Evolutionary conservation across 1,140 invertebrate species (phyloP).

Genomic region (Drosophila nigrodunni): DNA sequence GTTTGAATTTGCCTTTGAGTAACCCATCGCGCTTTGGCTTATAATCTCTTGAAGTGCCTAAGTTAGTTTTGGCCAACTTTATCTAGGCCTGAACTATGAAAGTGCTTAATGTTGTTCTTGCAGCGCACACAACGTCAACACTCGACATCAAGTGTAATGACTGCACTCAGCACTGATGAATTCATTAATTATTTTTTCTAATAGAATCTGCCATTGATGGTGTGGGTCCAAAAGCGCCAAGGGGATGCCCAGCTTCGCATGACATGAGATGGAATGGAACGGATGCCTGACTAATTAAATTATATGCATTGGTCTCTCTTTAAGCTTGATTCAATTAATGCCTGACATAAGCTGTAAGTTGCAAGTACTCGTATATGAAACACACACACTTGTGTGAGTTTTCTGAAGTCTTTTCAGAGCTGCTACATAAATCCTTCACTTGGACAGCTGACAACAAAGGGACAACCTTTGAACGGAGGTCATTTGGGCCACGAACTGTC

Average conservation of each 20-base stretch:
- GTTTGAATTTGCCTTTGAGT: neutral
- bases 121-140: constrained; percentile 42
- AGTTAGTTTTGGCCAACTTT: constrained; percentile 35
- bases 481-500: constrained; percentile 25
- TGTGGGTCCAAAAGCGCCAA: neutral
- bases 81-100: constrained; percentile 33
- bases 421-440: neutral
- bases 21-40: constrained; percentile 15
- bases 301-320: constrained; percentile 33
- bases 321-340: constrained; percentile 60
- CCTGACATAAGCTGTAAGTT: constrained; percentile 55
- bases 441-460: neutral
- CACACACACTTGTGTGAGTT: neutral
- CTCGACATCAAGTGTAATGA: constrained; percentile 61
- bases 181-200: constrained; percentile 76
- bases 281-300: constrained; percentile 68
- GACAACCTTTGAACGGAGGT: constrained; percentile 32
- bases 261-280: constrained; percentile 2
- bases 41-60: constrained; percentile 30
- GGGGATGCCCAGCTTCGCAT: constrained; percentile 9
- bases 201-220: constrained; percentile 42
- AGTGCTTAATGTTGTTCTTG: constrained; percentile 52
- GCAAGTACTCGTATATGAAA: constrained; percentile 1
- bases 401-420: neutral
- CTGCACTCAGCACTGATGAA: constrained; percentile 75